These are phyloP conservation scores for Labia minor DNA, from an alignment of 2,888 invertebrate species.

Conservation along the genomic window DNA sequence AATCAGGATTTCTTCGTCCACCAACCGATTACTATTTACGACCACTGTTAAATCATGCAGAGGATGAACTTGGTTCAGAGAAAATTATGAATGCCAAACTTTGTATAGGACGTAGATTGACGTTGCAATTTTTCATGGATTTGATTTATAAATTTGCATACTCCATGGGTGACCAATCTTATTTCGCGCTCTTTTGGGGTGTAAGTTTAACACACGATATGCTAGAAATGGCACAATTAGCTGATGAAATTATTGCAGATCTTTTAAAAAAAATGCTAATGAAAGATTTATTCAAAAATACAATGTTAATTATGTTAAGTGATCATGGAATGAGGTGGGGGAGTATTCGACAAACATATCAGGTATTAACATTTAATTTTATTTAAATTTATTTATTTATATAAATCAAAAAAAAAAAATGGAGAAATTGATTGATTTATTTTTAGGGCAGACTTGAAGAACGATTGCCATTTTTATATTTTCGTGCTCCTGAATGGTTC, in stretches of 20 bases:
- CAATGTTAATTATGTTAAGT: slow-evolving; percentile 60
- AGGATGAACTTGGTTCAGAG: slow-evolving; percentile 53
- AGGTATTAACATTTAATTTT: slow-evolving; percentile 35
- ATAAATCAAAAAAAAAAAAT: background rate
- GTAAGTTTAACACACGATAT: slow-evolving; percentile 74
- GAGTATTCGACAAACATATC: slow-evolving; percentile 66
- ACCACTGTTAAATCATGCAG: slow-evolving; percentile 59
- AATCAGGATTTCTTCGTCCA: slow-evolving; percentile 60
- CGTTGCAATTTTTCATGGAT: slow-evolving; percentile 58
- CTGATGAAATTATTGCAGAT: slow-evolving; percentile 52
- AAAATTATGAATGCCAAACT: slow-evolving; percentile 52
- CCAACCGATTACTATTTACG: slow-evolving; percentile 80
- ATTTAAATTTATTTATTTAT: slow-evolving; percentile 25
- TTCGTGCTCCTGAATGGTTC: slow-evolving; percentile 64
- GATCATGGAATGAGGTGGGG: slow-evolving; percentile 89
- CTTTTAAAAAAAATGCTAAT: slow-evolving; percentile 47
- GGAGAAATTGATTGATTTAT: background rate
- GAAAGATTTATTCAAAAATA: slow-evolving; percentile 49
- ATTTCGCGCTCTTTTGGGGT: slow-evolving; percentile 79
- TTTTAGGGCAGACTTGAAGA: slow-evolving; percentile 66
- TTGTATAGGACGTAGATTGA: slow-evolving; percentile 59
- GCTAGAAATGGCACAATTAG: slow-evolving; percentile 63
- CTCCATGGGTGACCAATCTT: slow-evolving; percentile 46
- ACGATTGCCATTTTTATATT: slow-evolving; percentile 67
- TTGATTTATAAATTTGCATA: slow-evolving; percentile 55